Base-by-base conservation (phyloP, 2,888 invertebrate genomes). In the Lithophane semibrunnea region DNA sequence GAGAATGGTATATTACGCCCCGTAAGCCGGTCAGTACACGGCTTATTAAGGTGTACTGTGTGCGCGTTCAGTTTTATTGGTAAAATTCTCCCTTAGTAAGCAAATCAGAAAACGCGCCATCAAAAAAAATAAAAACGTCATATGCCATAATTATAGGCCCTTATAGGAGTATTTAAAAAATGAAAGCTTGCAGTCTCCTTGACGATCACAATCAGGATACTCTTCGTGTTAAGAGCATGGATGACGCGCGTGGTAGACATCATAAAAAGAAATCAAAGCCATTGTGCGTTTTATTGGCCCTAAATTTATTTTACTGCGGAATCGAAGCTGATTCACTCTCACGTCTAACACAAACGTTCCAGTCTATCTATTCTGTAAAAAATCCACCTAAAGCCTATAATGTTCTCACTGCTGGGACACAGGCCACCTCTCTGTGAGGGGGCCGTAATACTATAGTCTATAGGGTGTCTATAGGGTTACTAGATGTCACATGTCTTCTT, bases 191-290 rank as follows among this genome's bases (percentile, higher is more conserved):
- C 29, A 64, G 58, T 63, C 56, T 75, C 44, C 44, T 65, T 71
- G 56, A 63, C 56, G 44, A 81, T 82, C 68, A 71, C 56, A 73
- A 75, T 77, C 77, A 65, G 75, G 74, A 78, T 80, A 83, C 74
- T 72, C 56, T 49, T 54, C 75, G 73, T 74, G 68, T 83, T 83
- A 82, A 78, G 78, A 86, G 79, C 69, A 76, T 74, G 84, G 76
- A 90, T 91, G 92, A 92, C 93, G 93, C 91, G 90, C 88, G 89
- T 88, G 88, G 92, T 89, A 91, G 90, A 92, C 89, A 91, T 90
- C 92, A 92, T 94, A 94, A 94, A 93, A 93, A 90, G 88, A 92
- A 94, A 94, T 94, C 94, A 93, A 94, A 92, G 93, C 91, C 83
- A 91, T 93, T 92, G 91, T 91, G 86, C 83, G 89, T 92, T 94